These are phyloP conservation scores for Cryptus armator DNA, from an alignment of 2,888 invertebrate species.

Conservation along the genomic window DNA sequence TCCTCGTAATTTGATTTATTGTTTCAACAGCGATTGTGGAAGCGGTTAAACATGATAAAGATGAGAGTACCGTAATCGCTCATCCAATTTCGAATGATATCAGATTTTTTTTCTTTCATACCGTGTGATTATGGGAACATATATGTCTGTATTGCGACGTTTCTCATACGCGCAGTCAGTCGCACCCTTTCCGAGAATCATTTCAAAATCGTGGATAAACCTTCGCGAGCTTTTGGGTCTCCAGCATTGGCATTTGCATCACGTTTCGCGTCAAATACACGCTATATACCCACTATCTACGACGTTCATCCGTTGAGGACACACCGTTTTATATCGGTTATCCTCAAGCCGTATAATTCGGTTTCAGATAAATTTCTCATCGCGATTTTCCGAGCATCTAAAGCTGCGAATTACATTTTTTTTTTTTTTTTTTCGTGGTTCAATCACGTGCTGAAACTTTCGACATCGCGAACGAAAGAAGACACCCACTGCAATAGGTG, in stretches of 20 bases:
- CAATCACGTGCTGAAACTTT: neutral
- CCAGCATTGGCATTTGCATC: neutral
- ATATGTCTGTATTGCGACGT: neutral
- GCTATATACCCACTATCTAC: neutral
- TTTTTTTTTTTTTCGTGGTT: neutral
- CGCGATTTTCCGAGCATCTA: slow-evolving; percentile 18
- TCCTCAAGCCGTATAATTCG: neutral
- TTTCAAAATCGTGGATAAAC: slow-evolving; percentile 35
- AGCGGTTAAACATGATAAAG: neutral
- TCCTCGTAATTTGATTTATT: too few relatives aligned
- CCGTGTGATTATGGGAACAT: neutral
- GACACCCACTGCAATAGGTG: neutral
- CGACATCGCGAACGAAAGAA: neutral
- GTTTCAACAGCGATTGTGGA: neutral
- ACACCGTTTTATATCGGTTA: slow-evolving; percentile 15
- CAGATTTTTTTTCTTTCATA: neutral
- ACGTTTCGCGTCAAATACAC: neutral
- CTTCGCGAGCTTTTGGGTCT: slow-evolving; percentile 40
- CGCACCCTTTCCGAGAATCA: neutral
- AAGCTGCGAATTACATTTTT: neutral
- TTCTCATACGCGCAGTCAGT: neutral
- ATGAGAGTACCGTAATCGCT: neutral
- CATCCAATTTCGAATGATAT: neutral
- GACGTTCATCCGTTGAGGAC: neutral
- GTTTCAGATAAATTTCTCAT: slow-evolving; percentile 25